Base-by-base conservation (phyloP, 1,140 invertebrate genomes). In the Cardiocondyla obscurior region DNA sequence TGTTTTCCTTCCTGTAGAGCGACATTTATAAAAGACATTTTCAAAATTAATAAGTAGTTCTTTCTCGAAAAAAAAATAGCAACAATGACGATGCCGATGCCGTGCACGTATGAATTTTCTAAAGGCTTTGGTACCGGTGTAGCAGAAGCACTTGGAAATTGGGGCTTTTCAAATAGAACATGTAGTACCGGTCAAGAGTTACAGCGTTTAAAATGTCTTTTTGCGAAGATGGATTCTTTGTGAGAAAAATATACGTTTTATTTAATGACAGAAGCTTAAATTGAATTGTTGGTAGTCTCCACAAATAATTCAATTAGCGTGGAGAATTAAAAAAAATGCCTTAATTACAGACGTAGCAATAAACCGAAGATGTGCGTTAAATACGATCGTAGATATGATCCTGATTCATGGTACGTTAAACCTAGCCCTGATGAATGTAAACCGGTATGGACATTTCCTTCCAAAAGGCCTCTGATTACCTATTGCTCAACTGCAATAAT, bases 121-220 rank as follows among this genome's bases (percentile, higher is more conserved):
- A 87, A 44, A 44, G 91, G 90, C 4, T 58, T 89, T 81, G 91
- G 90, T 1, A 90, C 86, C 0, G 91, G 92, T 53, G 90, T 91
- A n/a, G 90, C 91, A 5, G 92, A 94, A 81, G 90, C 91, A 1
- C 77, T 93, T 51, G 91, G 91, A 65, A 93, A 92, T 84, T 94
- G 93, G 93, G 93, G 92, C 3, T 94, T 94, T 74, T 93, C 91
- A 0, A 91, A 90, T 6, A 67, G 72, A 70, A 57, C 90, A 0
- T 86, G 86, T 0, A 91, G 46, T 51, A 62, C 87, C 12, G 92
- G 92, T 0, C 87, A 91, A 33, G 92, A 93, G 67, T 62, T 94
- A 14, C 36, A 76, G 39, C 88, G 91, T 49, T 81, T 93, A 28
- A 84, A 90, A 83, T 92, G 89, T 82, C 74, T 93, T 5, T 74